Evolutionary conservation across 2,113 vertebrate species (phyloP), one percentile per base, ranked within the genome.

Genomic region (Chaetodon auriga): DNA sequence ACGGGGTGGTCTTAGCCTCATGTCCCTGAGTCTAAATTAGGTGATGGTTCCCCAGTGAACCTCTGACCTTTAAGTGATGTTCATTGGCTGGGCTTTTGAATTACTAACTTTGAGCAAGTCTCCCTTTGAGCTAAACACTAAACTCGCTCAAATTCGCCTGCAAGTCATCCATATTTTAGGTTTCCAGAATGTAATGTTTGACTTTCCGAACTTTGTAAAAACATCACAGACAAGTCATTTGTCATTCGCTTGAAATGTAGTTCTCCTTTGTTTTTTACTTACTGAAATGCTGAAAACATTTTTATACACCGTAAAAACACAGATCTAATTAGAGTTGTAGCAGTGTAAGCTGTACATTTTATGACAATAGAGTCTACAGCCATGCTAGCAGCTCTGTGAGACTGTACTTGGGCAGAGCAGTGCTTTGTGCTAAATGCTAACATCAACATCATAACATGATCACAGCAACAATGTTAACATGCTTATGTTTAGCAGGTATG

Each of bases 101-200:
- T n/a, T 21, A 6, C 23, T 68, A 79, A 57, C 60, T 84, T 81
- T 71, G 23, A 79, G 11, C 30, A 43, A 60, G 35, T 74, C n/a
- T 54, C 3, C 35, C 71, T 68, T 76, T 65, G 36, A 68, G n/a
- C 41, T n/a, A 23, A 14, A 30, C 68, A 36, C 6, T 25, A 45
- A 68, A 45, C 58, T 25, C 9, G 53, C 36, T 51, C 45, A 41
- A 21, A 30, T 23, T 74, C 25, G 53, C 13, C 25, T 48, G 38
- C 38, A 48, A 61, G 62, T 43, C 2, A 6, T 61, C 38, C 25
- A n/a, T 23, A 46, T 19, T 14, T 45, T 21, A 19, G 6, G 3
- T 41, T 7, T 11, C 4, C 21, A 18, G 41, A 73, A 49, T 41
- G 19, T 45, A 45, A 15, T 18, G 3, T n/a, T 13, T 3, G 12